Evolutionary conservation across 2,113 vertebrate genomes (phyloP), one percentile per base, ranked within the genome.

Genomic region (Mormyrus lacerda): DNA sequence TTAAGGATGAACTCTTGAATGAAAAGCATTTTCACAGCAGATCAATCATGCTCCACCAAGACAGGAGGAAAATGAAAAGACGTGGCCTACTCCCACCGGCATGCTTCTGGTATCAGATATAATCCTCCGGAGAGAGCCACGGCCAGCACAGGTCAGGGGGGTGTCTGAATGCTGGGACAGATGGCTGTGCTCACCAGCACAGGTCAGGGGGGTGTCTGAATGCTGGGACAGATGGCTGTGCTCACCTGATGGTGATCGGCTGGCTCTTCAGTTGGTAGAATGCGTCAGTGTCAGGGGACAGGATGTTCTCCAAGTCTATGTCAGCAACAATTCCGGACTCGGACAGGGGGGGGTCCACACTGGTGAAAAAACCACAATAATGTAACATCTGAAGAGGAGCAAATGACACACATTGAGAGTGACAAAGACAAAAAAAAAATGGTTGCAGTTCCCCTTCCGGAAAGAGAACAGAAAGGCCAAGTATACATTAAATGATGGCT

Each of bases 181-280:
- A 82, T 73, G 79, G 83, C 31, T 45, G 90, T 95, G 94, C 19
- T 90, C 86, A 95, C 95, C 96, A 9, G 35, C 11, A 35, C 7
- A n/a, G 83, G 48, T 19, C 10, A 35, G 42, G 61, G 42, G 65
- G 35, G 88, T 10, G 39, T 88, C 55, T 27, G 21, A 44, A 65
- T 88, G 27, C n/a, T 17, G 44, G 53, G 39, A 42, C 73, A 79
- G 27, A 82, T 73, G 79, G 83, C 31, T 45, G 90, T 95, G 94
- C 19, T 90, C 86, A 95, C 95, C 96, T 93, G 95, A 94, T 91
- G 90, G 90, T 91, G 89, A 96, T 94, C 88, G 97, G 97, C 89
- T 97, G 97, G 91, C 97, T 97, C 94, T 97, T 97, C 88, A 98
- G 96, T 92, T 97, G 94, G 82, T 97, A 98, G 93, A 96, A 97